Conservation (phyloP, 2,888 invertebrate genomes). For the Pegoplata infirma region DNA sequence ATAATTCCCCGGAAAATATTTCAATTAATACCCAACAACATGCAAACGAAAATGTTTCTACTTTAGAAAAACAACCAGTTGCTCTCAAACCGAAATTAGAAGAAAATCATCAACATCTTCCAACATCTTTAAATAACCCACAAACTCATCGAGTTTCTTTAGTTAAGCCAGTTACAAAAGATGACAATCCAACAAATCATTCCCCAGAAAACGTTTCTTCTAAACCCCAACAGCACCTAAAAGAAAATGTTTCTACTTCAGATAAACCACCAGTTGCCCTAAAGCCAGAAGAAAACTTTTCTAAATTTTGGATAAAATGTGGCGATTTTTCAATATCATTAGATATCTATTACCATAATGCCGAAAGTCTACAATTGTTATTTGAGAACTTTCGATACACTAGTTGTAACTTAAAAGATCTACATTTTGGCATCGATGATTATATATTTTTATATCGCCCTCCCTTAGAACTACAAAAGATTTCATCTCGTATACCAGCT, state of each 20-base stretch:
- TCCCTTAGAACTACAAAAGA: slow-evolving; percentile 26
- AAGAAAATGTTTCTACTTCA: too few species aligned
- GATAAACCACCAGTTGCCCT: too few species aligned
- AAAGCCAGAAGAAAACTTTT: slow-evolving; percentile 62
- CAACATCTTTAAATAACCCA: slow-evolving; percentile 58
- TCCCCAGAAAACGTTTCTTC: too few species aligned
- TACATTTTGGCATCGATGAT: slow-evolving; percentile 74
- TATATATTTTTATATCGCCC: slow-evolving; percentile 66
- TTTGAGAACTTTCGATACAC: slow-evolving; percentile 73
- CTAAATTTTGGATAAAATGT: slow-evolving; percentile 71
- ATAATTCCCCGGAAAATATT: too few species aligned
- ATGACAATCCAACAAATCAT: too few species aligned
- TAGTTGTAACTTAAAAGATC: slow-evolving; percentile 68
- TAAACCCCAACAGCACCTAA: too few species aligned
- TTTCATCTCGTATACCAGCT: slow-evolving; percentile 64
- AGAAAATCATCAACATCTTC: too few species aligned
- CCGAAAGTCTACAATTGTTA: slow-evolving; percentile 68
- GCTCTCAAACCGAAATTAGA: too few species aligned
- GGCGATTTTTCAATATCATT: slow-evolving; percentile 70
- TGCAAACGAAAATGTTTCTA: too few species aligned
- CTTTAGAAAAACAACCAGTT: too few species aligned
- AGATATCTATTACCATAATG: slow-evolving; percentile 66
- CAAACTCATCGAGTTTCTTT: slow-evolving; percentile 71
- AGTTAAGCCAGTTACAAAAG: slow-evolving; percentile 72
- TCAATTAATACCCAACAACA: too few species aligned